Percentiles rank a stretch among this genome's conserved stretches.
Evolutionary conservation across 2,888 invertebrate genomes (phyloP).

Genomic region (Dicyrtoma fusca): DNA sequence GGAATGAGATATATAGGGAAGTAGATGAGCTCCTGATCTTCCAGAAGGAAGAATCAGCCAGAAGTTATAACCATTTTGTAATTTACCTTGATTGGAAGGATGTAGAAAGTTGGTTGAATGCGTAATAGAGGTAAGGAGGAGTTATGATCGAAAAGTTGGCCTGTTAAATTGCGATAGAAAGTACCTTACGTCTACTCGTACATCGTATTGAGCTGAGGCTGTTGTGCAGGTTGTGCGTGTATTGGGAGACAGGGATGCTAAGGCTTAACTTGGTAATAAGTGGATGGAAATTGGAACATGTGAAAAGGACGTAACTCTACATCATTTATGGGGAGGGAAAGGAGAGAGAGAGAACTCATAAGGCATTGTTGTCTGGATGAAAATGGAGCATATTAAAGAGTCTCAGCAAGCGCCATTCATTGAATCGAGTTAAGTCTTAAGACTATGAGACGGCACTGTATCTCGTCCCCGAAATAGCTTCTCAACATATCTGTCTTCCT

Average conservation of each 20-base stretch:
- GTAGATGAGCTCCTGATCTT: no score
- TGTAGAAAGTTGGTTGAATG: not conserved
- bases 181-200: not conserved
- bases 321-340: constrained; percentile 18
- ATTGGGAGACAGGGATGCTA: not conserved
- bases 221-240: no score
- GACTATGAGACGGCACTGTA: no score
- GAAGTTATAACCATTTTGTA: no score
- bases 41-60: no score
- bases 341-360: not conserved
- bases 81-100: no score
- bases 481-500: no score
- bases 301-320: constrained; percentile 3
- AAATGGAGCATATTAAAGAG: not conserved
- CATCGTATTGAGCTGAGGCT: no score
- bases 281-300: not conserved
- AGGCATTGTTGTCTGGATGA: not conserved
- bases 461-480: no score
- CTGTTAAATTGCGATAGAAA: not conserved
- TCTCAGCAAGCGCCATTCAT: not conserved
- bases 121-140: not conserved
- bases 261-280: not conserved
- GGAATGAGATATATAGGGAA: no score
- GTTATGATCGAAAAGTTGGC: not conserved
- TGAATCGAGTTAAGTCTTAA: constrained; percentile 5